Conservation (phyloP, 2,113 vertebrate genomes). For the Tragulus kanchil region DNA sequence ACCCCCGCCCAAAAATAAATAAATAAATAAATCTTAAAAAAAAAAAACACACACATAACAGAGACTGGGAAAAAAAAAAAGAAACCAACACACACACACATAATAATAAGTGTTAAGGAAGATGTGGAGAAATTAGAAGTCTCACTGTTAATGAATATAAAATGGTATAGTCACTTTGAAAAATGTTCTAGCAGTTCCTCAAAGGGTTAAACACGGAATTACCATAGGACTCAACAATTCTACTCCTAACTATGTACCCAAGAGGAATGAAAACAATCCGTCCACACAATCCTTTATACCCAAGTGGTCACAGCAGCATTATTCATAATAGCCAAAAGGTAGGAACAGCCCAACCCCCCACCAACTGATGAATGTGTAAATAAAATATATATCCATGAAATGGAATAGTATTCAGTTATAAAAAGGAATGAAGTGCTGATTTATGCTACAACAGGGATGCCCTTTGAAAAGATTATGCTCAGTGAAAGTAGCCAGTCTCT, state of each 20-base stretch:
- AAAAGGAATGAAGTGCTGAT: background rate
- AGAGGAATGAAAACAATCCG: slow-evolving; percentile 24
- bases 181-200: background rate
- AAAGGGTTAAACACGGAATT: background rate
- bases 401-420: background rate
- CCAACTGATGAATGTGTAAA: background rate
- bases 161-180: background rate
- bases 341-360: background rate
- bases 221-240: background rate
- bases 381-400: background rate
- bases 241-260: background rate
- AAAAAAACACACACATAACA: too few relatives aligned
- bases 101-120: background rate
- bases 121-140: background rate
- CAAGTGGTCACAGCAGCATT: background rate
- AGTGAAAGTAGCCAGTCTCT: background rate
- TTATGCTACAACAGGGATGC: background rate
- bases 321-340: background rate
- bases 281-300: background rate
- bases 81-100: too few relatives aligned
- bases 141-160: background rate
- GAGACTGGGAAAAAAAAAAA: too few relatives aligned
- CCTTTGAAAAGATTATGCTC: background rate
- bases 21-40: too few relatives aligned
- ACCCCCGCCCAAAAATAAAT: too few relatives aligned